phyloP scores from a whole-genome alignment of 2,797 vertebrate genomes.

The Channallabes apus region DNA sequence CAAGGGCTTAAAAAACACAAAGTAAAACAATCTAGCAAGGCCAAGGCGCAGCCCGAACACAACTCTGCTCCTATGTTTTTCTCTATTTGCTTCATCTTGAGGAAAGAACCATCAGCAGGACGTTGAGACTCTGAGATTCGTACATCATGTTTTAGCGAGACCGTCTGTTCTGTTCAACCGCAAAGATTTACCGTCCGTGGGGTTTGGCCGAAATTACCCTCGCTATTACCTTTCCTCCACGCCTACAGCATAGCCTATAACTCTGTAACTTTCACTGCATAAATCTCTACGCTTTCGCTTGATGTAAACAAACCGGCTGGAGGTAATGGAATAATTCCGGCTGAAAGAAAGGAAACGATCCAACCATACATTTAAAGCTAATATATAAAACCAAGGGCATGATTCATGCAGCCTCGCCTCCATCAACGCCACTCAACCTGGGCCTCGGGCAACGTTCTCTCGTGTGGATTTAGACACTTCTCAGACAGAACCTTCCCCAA shows the following conservation, averaged over 20 bases:
- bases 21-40: neutral
- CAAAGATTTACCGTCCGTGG: constrained; percentile 64
- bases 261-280: constrained; percentile 49
- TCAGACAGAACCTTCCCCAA: neutral
- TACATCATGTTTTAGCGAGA: neutral
- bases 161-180: constrained; percentile 42
- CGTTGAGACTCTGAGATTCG: neutral
- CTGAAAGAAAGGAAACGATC: constrained; percentile 38
- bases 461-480: neutral
- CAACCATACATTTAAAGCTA: constrained; percentile 45
- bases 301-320: constrained; percentile 64
- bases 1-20: neutral
- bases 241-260: constrained; percentile 47
- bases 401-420: constrained; percentile 53
- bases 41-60: neutral
- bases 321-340: constrained; percentile 57
- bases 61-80: too few relatives aligned
- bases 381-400: constrained; percentile 60
- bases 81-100: neutral
- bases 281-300: constrained; percentile 64
- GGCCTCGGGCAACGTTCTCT: constrained; percentile 12
- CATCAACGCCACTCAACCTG: constrained; percentile 58
- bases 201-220: constrained; percentile 60
- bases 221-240: constrained; percentile 54
- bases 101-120: neutral